Base-by-base conservation (phyloP, 2,888 invertebrate genomes). In the Drosophila kanekoi region DNA sequence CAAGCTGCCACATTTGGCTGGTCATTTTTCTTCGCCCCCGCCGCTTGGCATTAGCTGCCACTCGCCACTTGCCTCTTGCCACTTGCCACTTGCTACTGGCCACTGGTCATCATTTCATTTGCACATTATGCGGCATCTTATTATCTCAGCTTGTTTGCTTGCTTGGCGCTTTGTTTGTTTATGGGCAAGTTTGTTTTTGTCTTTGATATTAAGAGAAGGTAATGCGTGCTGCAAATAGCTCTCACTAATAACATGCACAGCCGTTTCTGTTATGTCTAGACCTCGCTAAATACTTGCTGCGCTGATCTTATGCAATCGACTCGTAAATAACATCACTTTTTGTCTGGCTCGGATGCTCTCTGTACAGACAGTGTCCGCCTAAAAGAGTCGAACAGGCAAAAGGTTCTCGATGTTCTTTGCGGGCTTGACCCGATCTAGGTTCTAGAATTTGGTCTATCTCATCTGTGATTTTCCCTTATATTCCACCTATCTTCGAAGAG, bases 121-220 rank as follows among this genome's bases (percentile, higher is more conserved):
- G 72, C 85, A 80, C 82, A 88, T 88, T 86, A 77, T 81, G 82
- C 89, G 73, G 89, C 85, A 89, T 89, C 81, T 87, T 76, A 89
- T 89, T 89, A 89, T 78, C 81, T 79, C 44, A 64, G 67, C 78
- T 73, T 78, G 78, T 83, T 79, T 83, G 86, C 69, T 77, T 77
- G 72, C 71, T 64, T 68, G 60, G 79, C 70, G 71, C 59, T 74
- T 61, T 81, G 52, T 56, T 72, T 75, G 59, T 81, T 87, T 84
- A 69, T 74, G 81, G 58, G 40, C 9, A 62, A 68, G 37, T 61
- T 44, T 63, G 63, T 70, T 67, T 71, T 52, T 41, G 60, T 49
- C 43, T 70, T 64, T 59, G 70, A 71, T 71, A 80, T 72, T 62
- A 70, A 68, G 61, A 76, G 38, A 58, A 76, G 87, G 76, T 78